Evolutionary conservation across 30 jellyfish, hydroid and myxozoan species (phyloP).

Genomic region (Cassiopea xamachana): DNA sequence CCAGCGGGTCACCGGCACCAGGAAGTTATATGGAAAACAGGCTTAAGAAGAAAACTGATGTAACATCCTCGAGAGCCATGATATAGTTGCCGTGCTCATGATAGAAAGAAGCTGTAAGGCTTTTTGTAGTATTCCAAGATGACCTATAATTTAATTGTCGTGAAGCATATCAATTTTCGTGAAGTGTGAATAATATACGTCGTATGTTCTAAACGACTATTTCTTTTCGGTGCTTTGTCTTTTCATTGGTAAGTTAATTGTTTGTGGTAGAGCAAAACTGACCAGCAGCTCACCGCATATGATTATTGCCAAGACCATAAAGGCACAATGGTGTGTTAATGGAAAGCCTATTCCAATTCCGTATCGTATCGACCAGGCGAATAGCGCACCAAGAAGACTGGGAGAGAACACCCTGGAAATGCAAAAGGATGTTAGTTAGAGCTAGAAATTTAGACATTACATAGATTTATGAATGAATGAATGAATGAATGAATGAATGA

Average conservation of each 20-base stretch:
- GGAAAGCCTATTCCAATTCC: constrained; percentile 77
- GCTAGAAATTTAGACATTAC: background rate
- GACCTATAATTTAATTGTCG: too few relatives aligned
- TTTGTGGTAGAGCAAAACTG: constrained; percentile 73
- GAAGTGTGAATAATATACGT: background rate
- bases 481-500: too few relatives aligned
- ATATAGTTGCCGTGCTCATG: too few relatives aligned
- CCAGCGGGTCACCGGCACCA: too few relatives aligned
- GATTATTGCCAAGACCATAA: constrained; percentile 57
- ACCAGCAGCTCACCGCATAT: constrained; percentile 29
- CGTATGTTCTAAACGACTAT: background rate
- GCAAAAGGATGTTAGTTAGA: background rate
- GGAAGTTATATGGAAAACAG: too few relatives aligned
- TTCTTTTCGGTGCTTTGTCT: background rate
- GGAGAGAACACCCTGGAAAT: constrained; percentile 86
- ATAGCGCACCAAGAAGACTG: constrained; percentile 86
- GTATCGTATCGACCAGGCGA: constrained; percentile 86
- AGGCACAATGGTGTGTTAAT: constrained; percentile 80
- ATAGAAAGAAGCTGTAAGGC: too few relatives aligned
- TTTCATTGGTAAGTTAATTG: constrained; percentile 76
- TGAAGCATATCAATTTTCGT: too few relatives aligned
- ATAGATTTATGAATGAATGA: too few relatives aligned
- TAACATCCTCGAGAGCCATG: too few relatives aligned
- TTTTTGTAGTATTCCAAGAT: too few relatives aligned
- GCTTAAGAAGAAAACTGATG: too few relatives aligned